Percentiles rank a stretch among this genome's conserved stretches.
Evolutionary conservation across 2,888 invertebrate species (phyloP).

Genomic region (Aleiodes testaceus): DNA sequence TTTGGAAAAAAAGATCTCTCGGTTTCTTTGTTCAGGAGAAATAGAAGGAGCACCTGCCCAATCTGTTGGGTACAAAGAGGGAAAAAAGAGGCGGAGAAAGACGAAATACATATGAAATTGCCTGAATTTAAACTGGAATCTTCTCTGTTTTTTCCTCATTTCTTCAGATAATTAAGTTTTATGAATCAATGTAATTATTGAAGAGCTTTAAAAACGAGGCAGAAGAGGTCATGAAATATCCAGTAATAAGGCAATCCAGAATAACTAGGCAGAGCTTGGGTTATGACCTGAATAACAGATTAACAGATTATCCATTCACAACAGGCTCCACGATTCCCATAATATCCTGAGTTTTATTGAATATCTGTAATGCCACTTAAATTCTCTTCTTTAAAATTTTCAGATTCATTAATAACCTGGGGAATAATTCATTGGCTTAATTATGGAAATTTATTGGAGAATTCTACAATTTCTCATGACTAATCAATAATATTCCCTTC

Average conservation of each 20-base stretch:
- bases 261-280: conserved; percentile 52
- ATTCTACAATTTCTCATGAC: too few relatives aligned
- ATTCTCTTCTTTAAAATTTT: too few relatives aligned
- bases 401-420: too few relatives aligned
- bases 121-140: too few relatives aligned
- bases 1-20: conserved; percentile 31
- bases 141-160: too few relatives aligned
- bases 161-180: too few relatives aligned
- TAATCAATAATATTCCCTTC: too few relatives aligned
- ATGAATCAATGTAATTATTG: too few relatives aligned
- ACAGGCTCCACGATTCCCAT: conserved; percentile 47
- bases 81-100: conserved; percentile 35
- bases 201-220: conserved; percentile 15
- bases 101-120: too few relatives aligned
- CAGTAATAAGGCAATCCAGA: conserved; percentile 52
- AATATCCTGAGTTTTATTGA: conserved; percentile 58
- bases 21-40: conserved; percentile 57
- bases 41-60: conserved; percentile 61
- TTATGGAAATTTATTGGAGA: too few relatives aligned
- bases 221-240: background rate
- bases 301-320: conserved; percentile 65
- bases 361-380: conserved; percentile 35
- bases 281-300: conserved; percentile 67
- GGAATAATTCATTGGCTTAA: too few relatives aligned
- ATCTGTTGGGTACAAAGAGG: conserved; percentile 45